Conservation (phyloP, 2,113 vertebrate genomes). For the Columbina picui region DNA sequence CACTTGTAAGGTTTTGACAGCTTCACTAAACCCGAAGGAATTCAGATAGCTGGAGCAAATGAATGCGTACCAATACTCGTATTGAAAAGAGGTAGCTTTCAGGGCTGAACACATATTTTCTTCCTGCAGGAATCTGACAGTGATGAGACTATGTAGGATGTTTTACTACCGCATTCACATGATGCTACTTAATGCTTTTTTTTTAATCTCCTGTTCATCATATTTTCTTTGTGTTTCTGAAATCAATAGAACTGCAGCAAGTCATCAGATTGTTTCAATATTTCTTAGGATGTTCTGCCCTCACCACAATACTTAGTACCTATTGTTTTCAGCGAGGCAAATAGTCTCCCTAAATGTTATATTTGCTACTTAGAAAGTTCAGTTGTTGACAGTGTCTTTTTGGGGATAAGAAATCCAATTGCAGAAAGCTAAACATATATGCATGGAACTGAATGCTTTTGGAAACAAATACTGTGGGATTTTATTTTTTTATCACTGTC, state of each 20-base stretch:
- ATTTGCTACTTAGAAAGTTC: background rate
- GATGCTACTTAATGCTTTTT: background rate
- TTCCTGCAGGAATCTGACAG: slow-evolving; percentile 7
- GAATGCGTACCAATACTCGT: background rate
- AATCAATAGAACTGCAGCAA: slow-evolving; percentile 44
- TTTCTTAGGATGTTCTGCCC: slow-evolving; percentile 36
- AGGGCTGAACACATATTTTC: slow-evolving; percentile 46
- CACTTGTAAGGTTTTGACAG: slow-evolving; percentile 66
- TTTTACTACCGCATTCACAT: slow-evolving; percentile 40
- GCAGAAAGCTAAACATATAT: background rate
- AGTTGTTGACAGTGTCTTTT: background rate
- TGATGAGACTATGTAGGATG: slow-evolving; percentile 1
- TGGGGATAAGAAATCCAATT: background rate
- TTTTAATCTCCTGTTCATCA: slow-evolving; percentile 30
- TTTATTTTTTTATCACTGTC: slow-evolving; percentile 36
- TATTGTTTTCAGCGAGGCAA: background rate
- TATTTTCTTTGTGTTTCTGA: slow-evolving; percentile 49
- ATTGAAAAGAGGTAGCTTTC: background rate
- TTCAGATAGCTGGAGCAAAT: slow-evolving; percentile 38
- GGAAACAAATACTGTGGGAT: background rate
- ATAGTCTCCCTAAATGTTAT: background rate
- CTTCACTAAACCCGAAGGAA: slow-evolving; percentile 58
- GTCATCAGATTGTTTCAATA: slow-evolving; percentile 34
- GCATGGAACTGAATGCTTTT: background rate
- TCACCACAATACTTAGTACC: background rate